phyloP scores from a whole-genome alignment of 2,113 vertebrate species.

The Acrocephalus arundinaceus region DNA sequence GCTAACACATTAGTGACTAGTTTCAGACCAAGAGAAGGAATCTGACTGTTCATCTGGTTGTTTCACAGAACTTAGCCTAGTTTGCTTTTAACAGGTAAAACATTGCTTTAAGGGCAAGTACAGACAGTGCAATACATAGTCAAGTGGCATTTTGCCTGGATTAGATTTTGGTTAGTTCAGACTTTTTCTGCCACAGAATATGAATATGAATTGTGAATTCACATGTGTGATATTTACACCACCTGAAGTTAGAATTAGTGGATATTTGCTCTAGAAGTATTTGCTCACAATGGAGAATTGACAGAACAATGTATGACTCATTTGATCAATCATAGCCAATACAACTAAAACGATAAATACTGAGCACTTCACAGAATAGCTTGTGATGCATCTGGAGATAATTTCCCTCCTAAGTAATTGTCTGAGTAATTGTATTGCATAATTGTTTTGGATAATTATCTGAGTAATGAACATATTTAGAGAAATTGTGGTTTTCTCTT shows the following conservation, averaged over 20 bases:
- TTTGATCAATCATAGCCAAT: conserved; percentile 26
- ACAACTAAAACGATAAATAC: conserved; percentile 10
- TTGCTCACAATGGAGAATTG: background rate
- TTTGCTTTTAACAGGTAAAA: background rate
- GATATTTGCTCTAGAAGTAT: background rate
- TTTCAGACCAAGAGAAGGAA: background rate
- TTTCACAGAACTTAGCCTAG: background rate
- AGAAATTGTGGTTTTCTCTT: conserved; percentile 28
- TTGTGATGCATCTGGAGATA: conserved; percentile 31
- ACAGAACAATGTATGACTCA: background rate
- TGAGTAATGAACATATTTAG: conserved; percentile 37
- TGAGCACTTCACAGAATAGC: conserved; percentile 8
- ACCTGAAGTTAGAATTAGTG: background rate
- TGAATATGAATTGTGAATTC: background rate
- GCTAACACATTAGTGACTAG: background rate
- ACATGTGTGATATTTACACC: background rate
- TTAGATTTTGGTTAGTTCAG: background rate
- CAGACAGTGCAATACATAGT: background rate
- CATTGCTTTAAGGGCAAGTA: background rate
- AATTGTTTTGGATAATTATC: conserved; percentile 41
- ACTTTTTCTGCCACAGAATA: background rate
- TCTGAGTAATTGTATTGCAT: conserved; percentile 29
- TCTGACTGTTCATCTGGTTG: background rate
- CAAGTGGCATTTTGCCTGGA: background rate
- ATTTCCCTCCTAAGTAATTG: conserved; percentile 9